Conservation (phyloP, 2,113 vertebrate genomes). For the Bubo scandiacus region DNA sequence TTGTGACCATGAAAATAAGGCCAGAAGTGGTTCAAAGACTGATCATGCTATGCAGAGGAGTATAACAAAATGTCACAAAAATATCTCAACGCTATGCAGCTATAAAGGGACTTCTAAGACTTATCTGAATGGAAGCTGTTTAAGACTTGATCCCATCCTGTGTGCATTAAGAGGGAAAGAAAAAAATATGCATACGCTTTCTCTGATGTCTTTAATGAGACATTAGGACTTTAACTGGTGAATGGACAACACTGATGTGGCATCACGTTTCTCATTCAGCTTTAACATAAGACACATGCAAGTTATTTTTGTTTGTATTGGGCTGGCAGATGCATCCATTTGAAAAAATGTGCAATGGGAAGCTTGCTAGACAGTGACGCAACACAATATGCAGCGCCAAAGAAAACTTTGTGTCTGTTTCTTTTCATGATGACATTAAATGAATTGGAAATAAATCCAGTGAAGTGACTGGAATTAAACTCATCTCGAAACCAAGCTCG, state of each 20-base stretch:
- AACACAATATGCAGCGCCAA: slow-evolving; percentile 4
- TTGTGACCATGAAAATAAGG: background rate
- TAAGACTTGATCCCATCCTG: background rate
- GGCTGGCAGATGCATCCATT: slow-evolving; percentile 24
- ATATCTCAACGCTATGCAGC: background rate
- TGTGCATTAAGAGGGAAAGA: background rate
- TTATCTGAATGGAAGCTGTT: background rate
- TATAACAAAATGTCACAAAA: background rate
- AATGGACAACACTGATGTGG: background rate
- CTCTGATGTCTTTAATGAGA: background rate
- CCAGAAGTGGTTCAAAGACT: background rate
- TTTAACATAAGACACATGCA: slow-evolving; percentile 47
- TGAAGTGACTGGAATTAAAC: slow-evolving; percentile 15
- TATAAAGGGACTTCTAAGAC: background rate
- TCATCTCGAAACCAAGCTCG: background rate
- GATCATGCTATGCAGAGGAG: background rate
- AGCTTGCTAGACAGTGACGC: slow-evolving; percentile 55
- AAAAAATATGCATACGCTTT: background rate
- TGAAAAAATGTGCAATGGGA: slow-evolving; percentile 31
- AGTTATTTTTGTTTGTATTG: slow-evolving; percentile 34
- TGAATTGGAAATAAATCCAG: slow-evolving; percentile 34
- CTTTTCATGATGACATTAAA: slow-evolving; percentile 39
- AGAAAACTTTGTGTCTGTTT: slow-evolving; percentile 57
- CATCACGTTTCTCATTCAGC: background rate
- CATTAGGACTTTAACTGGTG: background rate